phyloP scores from a whole-genome alignment of 2,888 invertebrate genomes.

The Drosophila sordidapex region DNA sequence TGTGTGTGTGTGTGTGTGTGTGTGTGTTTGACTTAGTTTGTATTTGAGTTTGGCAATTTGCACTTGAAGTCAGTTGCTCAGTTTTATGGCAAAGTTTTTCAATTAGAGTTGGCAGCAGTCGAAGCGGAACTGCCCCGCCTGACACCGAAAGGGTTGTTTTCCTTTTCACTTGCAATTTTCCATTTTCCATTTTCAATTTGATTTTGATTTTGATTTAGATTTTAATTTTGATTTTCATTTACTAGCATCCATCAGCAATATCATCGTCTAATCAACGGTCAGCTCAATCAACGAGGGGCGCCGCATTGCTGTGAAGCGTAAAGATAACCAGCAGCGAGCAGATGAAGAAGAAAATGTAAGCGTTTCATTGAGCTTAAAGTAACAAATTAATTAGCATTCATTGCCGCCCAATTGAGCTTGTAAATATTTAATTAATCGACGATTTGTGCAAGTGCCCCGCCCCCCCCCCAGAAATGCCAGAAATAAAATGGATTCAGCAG shows the following conservation, averaged over 20 bases:
- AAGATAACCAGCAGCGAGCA: slow-evolving; percentile 61
- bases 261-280: slow-evolving; percentile 49
- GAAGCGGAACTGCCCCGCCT: slow-evolving; percentile 43
- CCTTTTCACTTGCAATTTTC: slow-evolving; percentile 15
- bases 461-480: slow-evolving; percentile 42
- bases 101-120: slow-evolving; percentile 65
- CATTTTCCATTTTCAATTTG: slow-evolving; percentile 5
- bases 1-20: not conserved
- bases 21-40: slow-evolving; percentile 10
- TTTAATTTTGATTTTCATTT: not conserved
- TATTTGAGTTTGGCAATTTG: slow-evolving; percentile 67
- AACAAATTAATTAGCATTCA: slow-evolving; percentile 77
- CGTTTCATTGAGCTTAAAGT: slow-evolving; percentile 47
- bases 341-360: slow-evolving; percentile 1
- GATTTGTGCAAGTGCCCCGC: slow-evolving; percentile 52
- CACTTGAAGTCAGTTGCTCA: slow-evolving; percentile 47
- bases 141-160: slow-evolving; percentile 62
- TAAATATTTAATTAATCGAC: slow-evolving; percentile 79
- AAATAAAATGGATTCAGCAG: slow-evolving; percentile 15
- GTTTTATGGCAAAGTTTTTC: slow-evolving; percentile 67
- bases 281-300: slow-evolving; percentile 32
- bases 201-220: slow-evolving; percentile 1
- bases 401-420: slow-evolving; percentile 76
- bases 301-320: slow-evolving; percentile 51
- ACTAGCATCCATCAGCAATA: slow-evolving; percentile 33